Evolutionary conservation across 2,113 vertebrate species (phyloP).

Genomic region (Leptosomus discolor): DNA sequence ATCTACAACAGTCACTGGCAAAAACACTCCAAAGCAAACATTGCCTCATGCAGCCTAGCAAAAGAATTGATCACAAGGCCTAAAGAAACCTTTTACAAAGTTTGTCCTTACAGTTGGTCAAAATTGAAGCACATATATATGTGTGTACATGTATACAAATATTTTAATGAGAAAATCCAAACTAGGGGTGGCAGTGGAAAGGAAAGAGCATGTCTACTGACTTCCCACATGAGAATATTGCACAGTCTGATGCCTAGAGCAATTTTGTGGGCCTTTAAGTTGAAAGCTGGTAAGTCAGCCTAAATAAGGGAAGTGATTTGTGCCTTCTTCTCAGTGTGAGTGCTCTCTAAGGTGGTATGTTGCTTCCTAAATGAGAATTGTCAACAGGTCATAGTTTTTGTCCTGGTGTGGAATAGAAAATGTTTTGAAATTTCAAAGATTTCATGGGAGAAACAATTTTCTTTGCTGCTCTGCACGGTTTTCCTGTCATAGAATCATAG

Average conservation of each 20-base stretch:
- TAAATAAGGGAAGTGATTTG: neutral
- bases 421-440: neutral
- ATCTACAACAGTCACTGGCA: neutral
- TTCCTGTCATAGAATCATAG: no score
- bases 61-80: neutral
- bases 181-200: neutral
- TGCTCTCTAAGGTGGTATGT: neutral
- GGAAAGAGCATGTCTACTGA: neutral
- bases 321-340: neutral
- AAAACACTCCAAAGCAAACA: neutral
- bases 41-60: neutral
- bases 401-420: neutral
- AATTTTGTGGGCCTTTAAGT: neutral
- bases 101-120: neutral
- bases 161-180: neutral
- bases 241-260: neutral
- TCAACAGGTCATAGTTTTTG: slow-evolving; percentile 7
- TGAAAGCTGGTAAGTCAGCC: neutral
- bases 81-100: neutral
- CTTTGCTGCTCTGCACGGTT: neutral
- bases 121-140: neutral
- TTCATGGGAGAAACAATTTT: neutral
- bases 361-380: neutral
- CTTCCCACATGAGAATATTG: neutral
- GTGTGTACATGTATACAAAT: neutral